Evolutionary conservation across 2,113 vertebrate species (phyloP).

Genomic region (Monopterus albus): DNA sequence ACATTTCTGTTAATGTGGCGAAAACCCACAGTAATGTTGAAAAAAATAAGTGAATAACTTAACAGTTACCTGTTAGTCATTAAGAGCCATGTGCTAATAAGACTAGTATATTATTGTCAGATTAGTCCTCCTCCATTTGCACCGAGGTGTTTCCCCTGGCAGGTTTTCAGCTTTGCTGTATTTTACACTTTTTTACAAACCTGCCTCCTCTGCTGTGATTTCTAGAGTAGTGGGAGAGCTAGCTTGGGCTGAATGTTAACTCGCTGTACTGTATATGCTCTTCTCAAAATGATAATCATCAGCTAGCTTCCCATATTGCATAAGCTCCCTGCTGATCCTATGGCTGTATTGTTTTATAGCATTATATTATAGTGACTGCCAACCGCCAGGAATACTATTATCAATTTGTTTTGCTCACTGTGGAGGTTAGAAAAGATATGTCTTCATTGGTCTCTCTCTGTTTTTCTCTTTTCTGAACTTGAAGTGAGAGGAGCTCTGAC

Average conservation of each 20-base stretch:
- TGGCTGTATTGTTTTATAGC: constrained; percentile 62
- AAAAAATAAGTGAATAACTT: too few relatives aligned
- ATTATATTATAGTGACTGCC: constrained; percentile 66
- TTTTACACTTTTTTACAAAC: constrained; percentile 7
- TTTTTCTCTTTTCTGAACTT: constrained; percentile 18
- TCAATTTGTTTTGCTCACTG: constrained; percentile 85
- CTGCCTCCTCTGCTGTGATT: constrained; percentile 6
- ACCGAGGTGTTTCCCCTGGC: too few relatives aligned
- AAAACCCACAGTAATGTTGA: not conserved
- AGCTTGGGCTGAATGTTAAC: constrained; percentile 4
- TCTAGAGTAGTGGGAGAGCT: not conserved
- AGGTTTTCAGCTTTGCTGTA: not conserved
- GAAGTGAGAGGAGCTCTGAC: constrained; percentile 23
- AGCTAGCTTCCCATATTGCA: constrained; percentile 50
- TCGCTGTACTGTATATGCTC: constrained; percentile 38
- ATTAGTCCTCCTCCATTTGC: too few relatives aligned
- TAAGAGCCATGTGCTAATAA: too few relatives aligned
- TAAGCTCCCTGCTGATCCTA: constrained; percentile 59
- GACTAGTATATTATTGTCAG: not conserved
- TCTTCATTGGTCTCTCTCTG: constrained; percentile 1
- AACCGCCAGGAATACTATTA: constrained; percentile 69
- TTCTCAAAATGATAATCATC: constrained; percentile 59
- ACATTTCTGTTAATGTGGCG: not conserved
- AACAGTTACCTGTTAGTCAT: too few relatives aligned
- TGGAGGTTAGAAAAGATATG: constrained; percentile 52